Evolutionary conservation across 2,797 vertebrate species (phyloP).

Genomic region (Falco novaeseelandiae): DNA sequence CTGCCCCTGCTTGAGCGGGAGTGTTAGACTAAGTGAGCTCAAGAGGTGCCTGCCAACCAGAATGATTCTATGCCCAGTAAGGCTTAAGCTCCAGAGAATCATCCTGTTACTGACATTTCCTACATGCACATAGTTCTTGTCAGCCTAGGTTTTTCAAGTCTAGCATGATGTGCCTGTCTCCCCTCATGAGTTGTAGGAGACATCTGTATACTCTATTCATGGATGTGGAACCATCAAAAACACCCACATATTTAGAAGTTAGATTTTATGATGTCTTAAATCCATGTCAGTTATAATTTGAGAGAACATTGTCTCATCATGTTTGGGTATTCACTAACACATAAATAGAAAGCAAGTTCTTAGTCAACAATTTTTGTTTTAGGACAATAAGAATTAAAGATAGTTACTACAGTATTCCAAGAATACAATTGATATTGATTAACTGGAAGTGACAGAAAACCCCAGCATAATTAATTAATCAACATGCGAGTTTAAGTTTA

Average conservation of each 20-base stretch:
- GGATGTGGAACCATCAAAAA: not conserved
- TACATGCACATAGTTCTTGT: accelerated
- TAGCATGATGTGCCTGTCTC: not conserved
- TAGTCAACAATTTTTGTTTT: not conserved
- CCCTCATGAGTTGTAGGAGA: not conserved
- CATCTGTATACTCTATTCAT: not conserved
- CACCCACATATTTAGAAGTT: not conserved
- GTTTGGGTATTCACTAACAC: not conserved
- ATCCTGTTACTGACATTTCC: not conserved
- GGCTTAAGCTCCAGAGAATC: not conserved
- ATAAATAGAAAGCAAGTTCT: not conserved
- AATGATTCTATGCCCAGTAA: not conserved
- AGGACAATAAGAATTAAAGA: not conserved
- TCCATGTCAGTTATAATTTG: not conserved
- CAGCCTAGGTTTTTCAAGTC: not conserved
- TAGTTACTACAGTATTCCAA: not conserved
- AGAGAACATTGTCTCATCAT: not conserved
- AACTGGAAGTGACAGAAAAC: not conserved
- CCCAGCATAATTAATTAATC: not conserved
- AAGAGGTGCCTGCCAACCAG: not conserved
- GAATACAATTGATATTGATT: not conserved
- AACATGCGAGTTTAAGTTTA: not conserved
- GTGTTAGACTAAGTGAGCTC: not conserved
- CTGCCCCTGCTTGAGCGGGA: not conserved
- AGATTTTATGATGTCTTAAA: not conserved